Conservation (phyloP, 2,888 invertebrate genomes). For the Mesochorus sp. region DNA sequence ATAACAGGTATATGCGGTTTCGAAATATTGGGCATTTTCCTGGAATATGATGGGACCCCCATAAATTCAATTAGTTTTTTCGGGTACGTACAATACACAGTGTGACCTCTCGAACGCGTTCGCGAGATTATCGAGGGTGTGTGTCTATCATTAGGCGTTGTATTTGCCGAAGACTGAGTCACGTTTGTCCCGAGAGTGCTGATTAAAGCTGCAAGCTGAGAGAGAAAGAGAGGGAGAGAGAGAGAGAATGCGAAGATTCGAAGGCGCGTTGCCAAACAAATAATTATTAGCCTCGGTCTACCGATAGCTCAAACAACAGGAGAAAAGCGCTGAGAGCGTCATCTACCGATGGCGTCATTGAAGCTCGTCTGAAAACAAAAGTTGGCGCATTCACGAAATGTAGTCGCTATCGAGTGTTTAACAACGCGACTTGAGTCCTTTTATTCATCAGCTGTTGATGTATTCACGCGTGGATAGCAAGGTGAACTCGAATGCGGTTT, state of each 20-base stretch:
- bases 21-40: too few species aligned
- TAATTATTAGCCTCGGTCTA: slow-evolving; percentile 53
- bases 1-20: too few species aligned
- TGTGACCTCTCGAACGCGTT: background rate
- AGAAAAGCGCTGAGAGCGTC: background rate
- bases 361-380: background rate
- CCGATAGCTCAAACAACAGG: slow-evolving; percentile 36
- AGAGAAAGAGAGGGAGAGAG: background rate
- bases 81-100: too few species aligned
- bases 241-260: background rate
- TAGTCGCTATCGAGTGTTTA: background rate
- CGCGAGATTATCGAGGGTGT: background rate
- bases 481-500: background rate
- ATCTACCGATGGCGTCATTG: slow-evolving; percentile 1
- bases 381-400: background rate
- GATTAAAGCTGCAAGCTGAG: background rate
- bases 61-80: too few species aligned
- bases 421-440: background rate
- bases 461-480: background rate
- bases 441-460: background rate
- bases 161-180: slow-evolving; percentile 9
- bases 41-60: too few species aligned
- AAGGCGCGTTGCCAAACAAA: slow-evolving; percentile 40
- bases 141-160: slow-evolving; percentile 33
- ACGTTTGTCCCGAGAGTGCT: slow-evolving; percentile 31